Evolutionary conservation across 2,113 vertebrate genomes (phyloP), one percentile per base, ranked within the genome.

Genomic region (Hyla sarda): DNA sequence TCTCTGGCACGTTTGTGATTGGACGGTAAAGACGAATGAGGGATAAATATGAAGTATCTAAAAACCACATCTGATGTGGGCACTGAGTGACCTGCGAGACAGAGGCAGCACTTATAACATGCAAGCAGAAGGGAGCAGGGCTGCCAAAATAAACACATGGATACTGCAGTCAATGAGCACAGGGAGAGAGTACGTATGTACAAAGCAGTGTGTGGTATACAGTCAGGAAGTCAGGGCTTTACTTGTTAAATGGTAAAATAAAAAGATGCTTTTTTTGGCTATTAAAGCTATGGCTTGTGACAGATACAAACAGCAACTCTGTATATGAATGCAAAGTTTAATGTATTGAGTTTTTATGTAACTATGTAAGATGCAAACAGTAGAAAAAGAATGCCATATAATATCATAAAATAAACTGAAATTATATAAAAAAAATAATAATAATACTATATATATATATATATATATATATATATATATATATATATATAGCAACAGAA

Each of bases 111-210:
- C 75, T 85, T 79, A 69, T 79, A 79, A 80, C 79, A 86, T 37
- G 34, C 50, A 58, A 79, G 76, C 30, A 21, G 82, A 73, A 25
- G 30, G 62, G 41, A 81, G 73, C 73, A 28, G 34, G 13, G 52
- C 72, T 75, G 56, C 65, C 67, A 86, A 73, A 80, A 81, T 86
- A 86, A 86, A 81, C 54, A 80, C 58, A 41, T 28, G 30, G 21
- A 54, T 54, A 32, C 14, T 47, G 82, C 54, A 58, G 50, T 41
- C 71, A 45, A n/a, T 62, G 72, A 41, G 50, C 74, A 41, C 14
- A 62, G 16, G 10, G 21, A 41, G 19, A 58, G 32, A 58, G 48
- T 21, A 34, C 37, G 69, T 58, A 41, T 83, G 21, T 58, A 34
- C 28, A 74, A 54, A 58, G 67, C 48, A 12, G 47, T 82, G 65